phyloP scores from a whole-genome alignment of 2,888 invertebrate species.

The Drosophila mettleri region DNA sequence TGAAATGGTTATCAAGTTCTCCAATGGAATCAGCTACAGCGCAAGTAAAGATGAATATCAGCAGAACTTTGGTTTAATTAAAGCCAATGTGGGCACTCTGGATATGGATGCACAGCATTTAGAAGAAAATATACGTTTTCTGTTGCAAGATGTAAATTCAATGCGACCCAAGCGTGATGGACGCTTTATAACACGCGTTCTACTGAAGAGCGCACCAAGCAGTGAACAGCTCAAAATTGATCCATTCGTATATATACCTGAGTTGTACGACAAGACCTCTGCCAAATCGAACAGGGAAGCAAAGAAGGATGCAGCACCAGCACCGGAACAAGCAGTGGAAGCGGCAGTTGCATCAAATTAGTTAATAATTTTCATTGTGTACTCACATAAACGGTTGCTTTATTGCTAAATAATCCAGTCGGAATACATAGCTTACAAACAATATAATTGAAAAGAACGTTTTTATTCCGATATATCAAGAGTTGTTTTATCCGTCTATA shows the following conservation, averaged over 20 bases:
- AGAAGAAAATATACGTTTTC: slow-evolving; percentile 89
- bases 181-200: slow-evolving; percentile 90
- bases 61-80: slow-evolving; percentile 89
- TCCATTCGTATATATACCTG: slow-evolving; percentile 86
- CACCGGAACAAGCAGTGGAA: slow-evolving; percentile 8
- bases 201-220: slow-evolving; percentile 88
- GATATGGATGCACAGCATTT: slow-evolving; percentile 90
- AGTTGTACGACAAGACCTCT: slow-evolving; percentile 68
- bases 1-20: slow-evolving; percentile 88
- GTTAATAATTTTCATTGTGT: slow-evolving; percentile 35
- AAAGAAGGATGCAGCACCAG: slow-evolving; percentile 36
- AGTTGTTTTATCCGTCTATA: slow-evolving; percentile 31
- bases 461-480: slow-evolving; percentile 29
- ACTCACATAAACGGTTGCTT: slow-evolving; percentile 40
- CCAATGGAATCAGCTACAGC: slow-evolving; percentile 89
- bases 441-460: slow-evolving; percentile 17
- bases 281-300: slow-evolving; percentile 39
- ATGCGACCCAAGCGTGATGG: slow-evolving; percentile 89
- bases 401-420: slow-evolving; percentile 42
- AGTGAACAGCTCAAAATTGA: slow-evolving; percentile 89
- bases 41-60: slow-evolving; percentile 89
- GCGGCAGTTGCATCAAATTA: slow-evolving; percentile 58
- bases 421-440: slow-evolving; percentile 43
- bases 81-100: slow-evolving; percentile 89
- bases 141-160: slow-evolving; percentile 88